Evolutionary conservation across 2,113 vertebrate species (phyloP).

Genomic region (Loxodonta africana): DNA sequence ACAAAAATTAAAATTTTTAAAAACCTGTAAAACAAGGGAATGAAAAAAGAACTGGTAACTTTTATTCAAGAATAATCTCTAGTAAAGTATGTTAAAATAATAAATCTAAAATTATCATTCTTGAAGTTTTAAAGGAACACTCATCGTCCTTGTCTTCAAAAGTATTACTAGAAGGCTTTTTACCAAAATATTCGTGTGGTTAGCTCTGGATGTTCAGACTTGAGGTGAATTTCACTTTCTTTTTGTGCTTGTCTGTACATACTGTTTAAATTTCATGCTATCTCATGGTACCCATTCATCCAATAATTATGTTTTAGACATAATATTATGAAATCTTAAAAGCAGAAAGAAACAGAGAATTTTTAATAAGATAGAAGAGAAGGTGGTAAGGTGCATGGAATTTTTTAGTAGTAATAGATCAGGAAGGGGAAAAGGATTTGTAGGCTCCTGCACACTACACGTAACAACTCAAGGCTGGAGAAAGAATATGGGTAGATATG

Average conservation of each 20-base stretch:
- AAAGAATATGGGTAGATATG: neutral
- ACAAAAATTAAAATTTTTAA: neutral
- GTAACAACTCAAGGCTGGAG: neutral
- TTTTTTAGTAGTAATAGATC: neutral
- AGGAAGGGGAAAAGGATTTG: neutral
- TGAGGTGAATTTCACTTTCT: conserved; percentile 20
- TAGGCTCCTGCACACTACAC: neutral
- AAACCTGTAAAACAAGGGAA: conserved; percentile 40
- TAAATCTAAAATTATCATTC: conserved; percentile 59
- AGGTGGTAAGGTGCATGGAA: neutral
- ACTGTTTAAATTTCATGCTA: conserved; percentile 3
- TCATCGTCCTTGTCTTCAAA: conserved; percentile 28
- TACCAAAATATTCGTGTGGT: neutral
- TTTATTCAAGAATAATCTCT: conserved; percentile 22
- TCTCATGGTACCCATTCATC: neutral
- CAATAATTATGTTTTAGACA: conserved; percentile 35
- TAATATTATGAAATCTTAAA: neutral
- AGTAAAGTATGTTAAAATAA: conserved; percentile 37
- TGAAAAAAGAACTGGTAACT: neutral
- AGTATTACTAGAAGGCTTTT: neutral
- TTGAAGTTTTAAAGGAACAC: neutral
- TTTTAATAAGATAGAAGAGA: neutral
- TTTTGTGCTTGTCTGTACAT: neutral
- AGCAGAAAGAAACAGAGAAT: neutral
- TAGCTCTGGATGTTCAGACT: neutral